Base-by-base conservation (phyloP, 1,140 invertebrate species). In the Paramacrobiotus metropolitanus region DNA sequence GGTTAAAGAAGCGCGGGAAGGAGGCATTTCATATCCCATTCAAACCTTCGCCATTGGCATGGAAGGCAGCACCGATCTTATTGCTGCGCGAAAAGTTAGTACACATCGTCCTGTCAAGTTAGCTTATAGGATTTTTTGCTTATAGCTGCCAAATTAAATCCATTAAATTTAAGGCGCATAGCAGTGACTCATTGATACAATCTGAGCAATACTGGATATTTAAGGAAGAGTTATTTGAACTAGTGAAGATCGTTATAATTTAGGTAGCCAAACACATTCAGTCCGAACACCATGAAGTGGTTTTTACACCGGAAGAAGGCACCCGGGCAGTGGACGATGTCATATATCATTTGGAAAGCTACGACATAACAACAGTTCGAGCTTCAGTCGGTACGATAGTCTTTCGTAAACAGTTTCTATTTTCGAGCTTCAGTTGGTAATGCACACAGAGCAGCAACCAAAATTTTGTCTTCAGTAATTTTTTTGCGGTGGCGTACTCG, bases 31-130 rank as follows among this genome's bases (percentile, higher is more conserved):
- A 0, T 74, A 74, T 59, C 65, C 67, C 18, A 67, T 80, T 29
- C 77, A 83, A 75, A 88, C 85, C 31, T 93, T 90, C 71, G 81
- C 87, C 1, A 84, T 90, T 66, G 88, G 88, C 28, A 83, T 92
- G 81, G 80, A 80, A 31, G 80, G 82, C 45, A 86, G 86, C 66
- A 86, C 87, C 9, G 89, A 93, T 73, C 77, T 92, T 21, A 65
- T 78, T 60, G 86, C 86, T n/a, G 87, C 87, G 1, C 76, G 80
- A 68, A 77, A 82, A 68, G 88, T 71, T 64, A 62, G 45, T 9
- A 31, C 48, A 15, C 34, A 40, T 40, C 9, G 9, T 9, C 34
- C 34, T 9, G 34, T 9, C 34, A 40, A 40, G n/a, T 59, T n/a
- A 60, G 20, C 9, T n/a, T n/a, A n/a, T n/a, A n/a, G n/a, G n/a